Conservation (phyloP, 2,113 vertebrate species). For the Limanda limanda region DNA sequence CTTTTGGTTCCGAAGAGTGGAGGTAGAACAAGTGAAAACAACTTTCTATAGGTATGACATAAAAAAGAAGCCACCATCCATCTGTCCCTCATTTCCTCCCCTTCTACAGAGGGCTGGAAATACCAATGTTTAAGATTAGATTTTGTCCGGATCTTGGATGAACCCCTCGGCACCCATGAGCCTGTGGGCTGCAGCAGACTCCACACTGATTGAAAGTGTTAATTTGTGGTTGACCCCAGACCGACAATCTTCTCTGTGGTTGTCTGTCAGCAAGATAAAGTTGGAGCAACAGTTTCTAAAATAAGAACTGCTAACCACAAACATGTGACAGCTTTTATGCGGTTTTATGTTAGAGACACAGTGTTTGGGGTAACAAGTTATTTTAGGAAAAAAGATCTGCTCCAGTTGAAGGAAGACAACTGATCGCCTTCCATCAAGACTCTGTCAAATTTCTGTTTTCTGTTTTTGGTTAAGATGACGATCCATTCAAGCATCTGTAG, state of each 20-base stretch:
- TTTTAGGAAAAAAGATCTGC: conserved; percentile 3
- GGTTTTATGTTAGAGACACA: conserved; percentile 16
- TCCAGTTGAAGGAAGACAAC: neutral
- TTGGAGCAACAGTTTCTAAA: conserved; percentile 48
- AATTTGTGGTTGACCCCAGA: conserved; percentile 53
- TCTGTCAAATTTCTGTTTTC: too few relatives aligned
- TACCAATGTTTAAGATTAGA: neutral
- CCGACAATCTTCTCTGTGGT: conserved; percentile 39
- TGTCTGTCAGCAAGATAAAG: conserved; percentile 35
- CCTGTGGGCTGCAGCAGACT: conserved; percentile 12
- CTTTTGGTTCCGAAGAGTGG: neutral
- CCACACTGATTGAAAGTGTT: conserved; percentile 31
- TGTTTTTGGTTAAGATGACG: too few relatives aligned
- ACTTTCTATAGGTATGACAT: neutral
- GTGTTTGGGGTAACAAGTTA: conserved; percentile 7
- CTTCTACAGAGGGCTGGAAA: neutral
- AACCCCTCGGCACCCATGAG: conserved; percentile 16
- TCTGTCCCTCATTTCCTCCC: neutral
- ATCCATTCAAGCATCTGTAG: too few relatives aligned
- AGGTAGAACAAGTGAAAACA: neutral
- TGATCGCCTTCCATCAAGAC: too few relatives aligned
- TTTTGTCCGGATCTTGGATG: conserved; percentile 3
- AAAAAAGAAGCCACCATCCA: neutral
- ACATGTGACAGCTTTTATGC: conserved; percentile 30
- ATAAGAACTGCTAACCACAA: conserved; percentile 42